Conservation (phyloP, 1,140 invertebrate genomes). For the Oreohelix idahoensis region DNA sequence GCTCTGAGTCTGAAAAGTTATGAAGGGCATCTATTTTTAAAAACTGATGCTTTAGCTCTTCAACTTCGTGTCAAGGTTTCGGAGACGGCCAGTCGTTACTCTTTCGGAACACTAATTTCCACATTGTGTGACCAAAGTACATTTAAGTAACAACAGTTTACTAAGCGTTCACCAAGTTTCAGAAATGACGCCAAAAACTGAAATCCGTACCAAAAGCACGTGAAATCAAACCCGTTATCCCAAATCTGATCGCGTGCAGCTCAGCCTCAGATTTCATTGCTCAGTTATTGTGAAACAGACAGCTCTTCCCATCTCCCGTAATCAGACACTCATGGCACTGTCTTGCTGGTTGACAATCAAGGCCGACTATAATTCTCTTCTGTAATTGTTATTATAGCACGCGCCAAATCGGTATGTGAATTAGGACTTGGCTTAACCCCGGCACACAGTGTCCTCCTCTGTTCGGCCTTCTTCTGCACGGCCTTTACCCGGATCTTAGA, state of each 20-base stretch:
- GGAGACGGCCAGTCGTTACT: background rate
- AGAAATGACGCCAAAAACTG: background rate
- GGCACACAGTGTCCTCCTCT: background rate
- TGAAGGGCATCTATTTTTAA: background rate
- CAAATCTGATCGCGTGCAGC: background rate
- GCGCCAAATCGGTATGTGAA: background rate
- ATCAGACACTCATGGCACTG: background rate
- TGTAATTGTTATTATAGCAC: background rate
- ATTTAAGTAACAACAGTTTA: background rate
- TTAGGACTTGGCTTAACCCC: background rate
- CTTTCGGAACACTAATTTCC: background rate
- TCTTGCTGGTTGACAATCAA: background rate
- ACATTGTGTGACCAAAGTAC: background rate
- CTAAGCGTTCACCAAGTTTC: background rate
- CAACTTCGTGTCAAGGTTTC: background rate
- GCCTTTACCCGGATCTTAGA: too few relatives aligned
- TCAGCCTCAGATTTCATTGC: background rate
- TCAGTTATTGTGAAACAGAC: background rate
- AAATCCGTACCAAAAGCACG: background rate
- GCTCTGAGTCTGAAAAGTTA: background rate
- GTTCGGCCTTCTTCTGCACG: background rate
- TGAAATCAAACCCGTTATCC: background rate
- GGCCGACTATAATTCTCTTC: background rate
- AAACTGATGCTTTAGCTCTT: background rate
- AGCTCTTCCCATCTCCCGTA: background rate